phyloP scores from a whole-genome alignment of 2,797 vertebrate genomes.

The Cuculus canorus region DNA sequence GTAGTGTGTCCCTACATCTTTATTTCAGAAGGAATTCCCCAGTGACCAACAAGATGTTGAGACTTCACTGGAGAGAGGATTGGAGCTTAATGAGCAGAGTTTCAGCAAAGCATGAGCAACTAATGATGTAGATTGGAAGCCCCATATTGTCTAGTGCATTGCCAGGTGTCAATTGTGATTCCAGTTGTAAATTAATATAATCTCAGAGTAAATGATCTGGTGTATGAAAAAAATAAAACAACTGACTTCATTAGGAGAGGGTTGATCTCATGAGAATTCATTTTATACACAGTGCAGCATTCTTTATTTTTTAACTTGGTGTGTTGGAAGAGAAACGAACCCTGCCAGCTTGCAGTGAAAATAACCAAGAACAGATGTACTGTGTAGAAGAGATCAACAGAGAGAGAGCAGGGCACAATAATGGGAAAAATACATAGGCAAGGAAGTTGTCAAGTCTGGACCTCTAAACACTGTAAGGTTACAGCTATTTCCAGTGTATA shows the following conservation, averaged over 20 bases:
- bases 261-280: not conserved
- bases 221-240: slow-evolving; percentile 1
- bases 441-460: not conserved
- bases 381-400: not conserved
- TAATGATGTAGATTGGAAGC: slow-evolving; percentile 44
- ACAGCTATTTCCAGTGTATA: not conserved
- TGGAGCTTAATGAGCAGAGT: slow-evolving; percentile 32
- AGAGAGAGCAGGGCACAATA: not conserved
- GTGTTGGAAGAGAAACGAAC: not conserved
- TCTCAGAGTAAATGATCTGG: slow-evolving; percentile 46
- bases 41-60: not conserved
- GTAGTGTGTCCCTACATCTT: not conserved
- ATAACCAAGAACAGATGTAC: slow-evolving; percentile 33
- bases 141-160: not conserved
- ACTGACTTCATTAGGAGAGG: slow-evolving; percentile 8
- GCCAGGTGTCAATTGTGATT: slow-evolving; percentile 49
- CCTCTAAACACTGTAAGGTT: not conserved
- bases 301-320: slow-evolving; percentile 11
- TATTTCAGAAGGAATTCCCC: slow-evolving; percentile 10
- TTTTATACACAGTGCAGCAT: not conserved
- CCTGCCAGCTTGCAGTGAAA: slow-evolving; percentile 20
- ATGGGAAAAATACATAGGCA: not conserved
- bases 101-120: slow-evolving; percentile 38
- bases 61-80: slow-evolving; percentile 14
- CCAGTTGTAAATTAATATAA: slow-evolving; percentile 45